phyloP scores from a whole-genome alignment of 2,113 vertebrate species.

The Galbula dea region DNA sequence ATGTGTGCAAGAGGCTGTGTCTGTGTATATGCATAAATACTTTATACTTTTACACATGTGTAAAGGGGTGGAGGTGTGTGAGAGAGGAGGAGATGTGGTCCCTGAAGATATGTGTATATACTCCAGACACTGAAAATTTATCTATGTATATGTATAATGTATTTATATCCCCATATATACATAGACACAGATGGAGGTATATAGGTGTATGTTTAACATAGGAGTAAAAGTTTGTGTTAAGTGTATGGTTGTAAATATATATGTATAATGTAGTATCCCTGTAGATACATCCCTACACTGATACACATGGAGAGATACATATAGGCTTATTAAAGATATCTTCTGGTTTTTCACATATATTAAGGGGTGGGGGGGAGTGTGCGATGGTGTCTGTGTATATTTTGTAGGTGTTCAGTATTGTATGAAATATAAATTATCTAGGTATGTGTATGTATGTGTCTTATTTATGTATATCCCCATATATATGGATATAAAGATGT shows the following conservation, averaged over 20 bases:
- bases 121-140: background rate
- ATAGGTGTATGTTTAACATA: background rate
- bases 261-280: fast-evolving
- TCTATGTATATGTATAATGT: background rate
- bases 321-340: fast-evolving
- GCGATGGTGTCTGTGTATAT: background rate
- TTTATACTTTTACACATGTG: background rate
- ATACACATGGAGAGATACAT: fast-evolving
- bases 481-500: fast-evolving
- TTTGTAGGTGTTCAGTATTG: background rate
- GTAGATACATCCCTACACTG: background rate
- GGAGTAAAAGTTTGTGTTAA: background rate
- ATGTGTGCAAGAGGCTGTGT: background rate
- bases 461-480: background rate
- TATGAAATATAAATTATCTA: background rate
- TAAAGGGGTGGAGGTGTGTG: background rate
- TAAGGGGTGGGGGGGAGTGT: background rate
- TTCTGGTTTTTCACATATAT: background rate
- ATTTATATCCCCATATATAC: background rate
- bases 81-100: background rate
- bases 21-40: background rate
- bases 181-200: too few relatives aligned
- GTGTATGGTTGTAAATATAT: background rate
- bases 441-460: background rate
- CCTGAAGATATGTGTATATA: background rate